Evolutionary conservation across 2,113 vertebrate genomes (phyloP).

Genomic region (Aepyceros melampus): DNA sequence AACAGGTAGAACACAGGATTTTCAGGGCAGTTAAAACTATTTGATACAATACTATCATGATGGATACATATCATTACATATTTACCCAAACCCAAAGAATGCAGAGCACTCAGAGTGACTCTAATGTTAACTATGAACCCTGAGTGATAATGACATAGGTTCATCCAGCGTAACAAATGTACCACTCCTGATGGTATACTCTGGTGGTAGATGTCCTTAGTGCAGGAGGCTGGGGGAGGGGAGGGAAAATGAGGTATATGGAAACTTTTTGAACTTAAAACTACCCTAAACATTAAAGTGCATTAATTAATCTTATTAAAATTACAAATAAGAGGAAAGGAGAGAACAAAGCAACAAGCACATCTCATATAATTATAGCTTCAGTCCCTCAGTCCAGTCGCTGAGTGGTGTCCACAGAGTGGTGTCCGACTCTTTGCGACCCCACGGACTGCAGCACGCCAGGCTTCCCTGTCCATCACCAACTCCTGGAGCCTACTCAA

Average conservation of each 20-base stretch:
- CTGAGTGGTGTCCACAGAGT: not conserved
- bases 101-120: too few relatives aligned
- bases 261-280: not conserved
- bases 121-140: not conserved
- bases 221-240: too few relatives aligned
- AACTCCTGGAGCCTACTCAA: not conserved
- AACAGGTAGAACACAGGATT: not conserved
- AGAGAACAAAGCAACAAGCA: not conserved
- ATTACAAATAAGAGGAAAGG: not conserved
- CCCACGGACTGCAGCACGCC: not conserved
- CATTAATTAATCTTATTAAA: not conserved
- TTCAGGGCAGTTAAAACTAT: not conserved
- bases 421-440: not conserved
- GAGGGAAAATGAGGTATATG: fast-evolving
- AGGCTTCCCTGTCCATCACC: not conserved
- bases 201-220: not conserved
- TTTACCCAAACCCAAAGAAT: not conserved
- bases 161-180: not conserved
- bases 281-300: not conserved
- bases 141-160: not conserved
- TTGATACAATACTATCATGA: not conserved
- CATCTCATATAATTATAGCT: not conserved
- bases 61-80: not conserved
- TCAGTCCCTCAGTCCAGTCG: not conserved
- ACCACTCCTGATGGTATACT: too few relatives aligned